Percentiles rank a stretch among this genome's conserved stretches.
phyloP scores from a whole-genome alignment of 2,888 invertebrate species.

The Monopis laevigella region DNA sequence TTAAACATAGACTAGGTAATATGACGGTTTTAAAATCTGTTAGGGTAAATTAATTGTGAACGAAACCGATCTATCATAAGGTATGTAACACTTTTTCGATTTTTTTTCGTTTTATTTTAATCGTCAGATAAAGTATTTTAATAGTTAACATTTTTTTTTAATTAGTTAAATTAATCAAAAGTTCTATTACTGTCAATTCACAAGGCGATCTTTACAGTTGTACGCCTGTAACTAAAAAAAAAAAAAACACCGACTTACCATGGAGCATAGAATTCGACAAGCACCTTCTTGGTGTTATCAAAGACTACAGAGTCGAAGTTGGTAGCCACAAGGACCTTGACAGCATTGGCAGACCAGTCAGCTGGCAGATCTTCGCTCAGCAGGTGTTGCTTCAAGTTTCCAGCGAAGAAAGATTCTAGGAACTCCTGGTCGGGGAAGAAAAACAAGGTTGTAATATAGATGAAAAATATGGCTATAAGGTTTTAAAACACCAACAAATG shows the following conservation, averaged over 20 bases:
- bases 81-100: too few relatives aligned
- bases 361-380: conserved; percentile 93
- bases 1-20: too few relatives aligned
- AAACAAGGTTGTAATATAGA: background rate
- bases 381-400: conserved; percentile 94
- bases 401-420: conserved; percentile 89
- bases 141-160: too few relatives aligned
- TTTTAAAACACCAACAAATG: background rate
- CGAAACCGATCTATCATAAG: too few relatives aligned
- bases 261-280: conserved; percentile 99
- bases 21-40: too few relatives aligned
- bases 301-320: conserved; percentile 96
- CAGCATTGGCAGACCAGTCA: conserved; percentile 96
- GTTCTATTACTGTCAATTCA: too few relatives aligned
- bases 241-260: conserved; percentile 72
- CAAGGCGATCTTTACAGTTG: background rate
- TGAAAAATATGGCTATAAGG: too few relatives aligned
- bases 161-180: too few relatives aligned
- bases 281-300: conserved; percentile 87
- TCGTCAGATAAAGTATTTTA: too few relatives aligned
- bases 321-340: conserved; percentile 90
- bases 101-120: too few relatives aligned
- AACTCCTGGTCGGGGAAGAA: conserved; percentile 73
- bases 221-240: background rate
- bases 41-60: too few relatives aligned